Base-by-base conservation (phyloP, 2,888 invertebrate genomes). In the Heliconius hortense region DNA sequence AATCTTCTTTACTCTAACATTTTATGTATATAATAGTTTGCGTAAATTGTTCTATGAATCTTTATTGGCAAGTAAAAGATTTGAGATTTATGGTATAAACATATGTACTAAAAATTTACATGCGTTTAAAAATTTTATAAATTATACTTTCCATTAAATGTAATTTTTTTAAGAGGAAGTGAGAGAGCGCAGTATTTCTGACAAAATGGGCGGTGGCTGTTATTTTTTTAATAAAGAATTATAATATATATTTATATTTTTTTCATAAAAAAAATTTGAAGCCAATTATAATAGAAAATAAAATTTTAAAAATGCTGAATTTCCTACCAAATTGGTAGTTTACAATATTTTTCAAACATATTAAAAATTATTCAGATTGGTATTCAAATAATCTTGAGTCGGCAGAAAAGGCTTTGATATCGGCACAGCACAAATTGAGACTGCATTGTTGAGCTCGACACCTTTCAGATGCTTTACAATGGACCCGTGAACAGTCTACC, bases 361-460 rank as follows among this genome's bases (percentile, higher is more conserved):
- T 59, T 60, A 24, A 60, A 60, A 60, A 60, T 59, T 0, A 60
- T 31, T 67, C n/a, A 24, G 18, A 74, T 74, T 63, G n/a, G 73
- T 74, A 79, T 79, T 78, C 75, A 76, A 75, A 74, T 74, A 73
- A 79, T 79, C 77, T 74, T 60, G 48, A 76, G 78, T 78, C 43
- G 74, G 75, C 75, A 77, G 77, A 79, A 78, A 77, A 78, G 78
- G 77, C 79, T 77, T 73, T 78, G 73, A 77, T 75, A 53, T 59
- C 64, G 69, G 62, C 60, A 60, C 71, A 62, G 71, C 62, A 39
- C 60, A 62, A 71, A 62, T 68, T 72, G 78, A 73, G 77, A 73
- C 72, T 72, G 76, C 74, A 78, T 80, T 80, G 77, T 78, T 75
- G 70, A 62, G 76, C 63, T 64, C 74, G 72, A 78, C 72, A 78